These are phyloP conservation scores for Calliphora vicina DNA, from an alignment of 1,140 invertebrate genomes.

Conservation along the genomic window DNA sequence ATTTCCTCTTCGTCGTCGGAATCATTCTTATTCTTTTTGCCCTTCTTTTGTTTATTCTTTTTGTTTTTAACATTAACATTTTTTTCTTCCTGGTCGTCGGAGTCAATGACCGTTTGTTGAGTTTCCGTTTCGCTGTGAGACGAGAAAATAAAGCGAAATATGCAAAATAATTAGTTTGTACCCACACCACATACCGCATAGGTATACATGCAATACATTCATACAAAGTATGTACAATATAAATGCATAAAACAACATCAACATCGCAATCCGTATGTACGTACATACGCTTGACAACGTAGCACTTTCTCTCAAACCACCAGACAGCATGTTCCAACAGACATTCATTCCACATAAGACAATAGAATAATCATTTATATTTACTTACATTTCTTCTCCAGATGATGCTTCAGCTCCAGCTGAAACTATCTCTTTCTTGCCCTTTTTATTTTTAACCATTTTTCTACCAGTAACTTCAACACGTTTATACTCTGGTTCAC, in stretches of 20 bases:
- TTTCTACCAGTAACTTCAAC: slow-evolving; percentile 61
- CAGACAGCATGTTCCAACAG: background rate
- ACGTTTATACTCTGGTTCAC: slow-evolving; percentile 57
- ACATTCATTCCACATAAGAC: too few relatives aligned
- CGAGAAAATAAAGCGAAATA: background rate
- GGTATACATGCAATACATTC: background rate
- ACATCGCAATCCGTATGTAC: too few relatives aligned
- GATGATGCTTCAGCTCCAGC: slow-evolving; percentile 51
- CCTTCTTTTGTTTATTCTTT: slow-evolving; percentile 53
- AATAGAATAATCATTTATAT: too few relatives aligned
- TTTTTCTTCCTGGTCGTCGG: slow-evolving; percentile 44
- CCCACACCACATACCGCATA: background rate
- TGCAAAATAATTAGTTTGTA: background rate
- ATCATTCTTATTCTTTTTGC: slow-evolving; percentile 47
- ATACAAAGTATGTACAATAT: background rate
- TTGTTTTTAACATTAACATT: slow-evolving; percentile 57
- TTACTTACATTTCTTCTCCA: slow-evolving; percentile 59
- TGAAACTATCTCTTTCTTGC: slow-evolving; percentile 63
- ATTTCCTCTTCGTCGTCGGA: slow-evolving; percentile 45
- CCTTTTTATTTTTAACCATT: slow-evolving; percentile 64
- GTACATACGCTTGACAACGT: slow-evolving; percentile 27
- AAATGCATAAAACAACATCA: too few relatives aligned
- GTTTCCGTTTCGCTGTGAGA: slow-evolving; percentile 35
- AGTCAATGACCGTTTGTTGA: slow-evolving; percentile 43
- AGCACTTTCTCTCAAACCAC: background rate